Conservation (phyloP, 1,140 invertebrate genomes). For the Cataglyphis hispanica region DNA sequence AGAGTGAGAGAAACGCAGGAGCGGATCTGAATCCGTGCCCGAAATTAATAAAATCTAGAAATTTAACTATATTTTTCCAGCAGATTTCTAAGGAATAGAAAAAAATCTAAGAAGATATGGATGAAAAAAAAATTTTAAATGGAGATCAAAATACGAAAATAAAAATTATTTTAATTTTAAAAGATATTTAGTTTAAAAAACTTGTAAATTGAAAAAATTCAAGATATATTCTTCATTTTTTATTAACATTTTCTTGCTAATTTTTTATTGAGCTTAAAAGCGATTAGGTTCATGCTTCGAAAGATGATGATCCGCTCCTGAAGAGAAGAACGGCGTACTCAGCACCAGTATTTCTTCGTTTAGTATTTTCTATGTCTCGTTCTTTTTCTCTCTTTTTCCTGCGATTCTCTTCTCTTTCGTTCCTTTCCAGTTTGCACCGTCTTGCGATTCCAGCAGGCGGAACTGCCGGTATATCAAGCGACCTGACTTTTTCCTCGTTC, state of each 20-base stretch:
- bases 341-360: slow-evolving; percentile 68
- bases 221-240: background rate
- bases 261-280: background rate
- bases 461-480: slow-evolving; percentile 66
- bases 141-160: background rate
- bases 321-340: slow-evolving; percentile 24
- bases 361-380: slow-evolving; percentile 25
- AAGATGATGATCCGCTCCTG: slow-evolving; percentile 24
- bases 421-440: slow-evolving; percentile 63
- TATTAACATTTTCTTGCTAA: background rate
- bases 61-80: too few relatives aligned
- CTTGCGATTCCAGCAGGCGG: slow-evolving; percentile 66
- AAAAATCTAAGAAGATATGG: background rate
- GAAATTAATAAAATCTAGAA: background rate
- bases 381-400: slow-evolving; percentile 21
- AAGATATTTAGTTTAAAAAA: background rate
- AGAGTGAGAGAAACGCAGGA: background rate
- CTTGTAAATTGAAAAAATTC: background rate
- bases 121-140: background rate
- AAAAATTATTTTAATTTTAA: background rate
- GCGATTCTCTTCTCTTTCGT: slow-evolving; percentile 52
- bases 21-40: background rate
- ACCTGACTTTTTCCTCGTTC: slow-evolving; percentile 44
- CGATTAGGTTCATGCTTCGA: slow-evolving; percentile 16
- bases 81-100: background rate